These are phyloP conservation scores for Caenorhabditis sp. DNA, from an alignment of 2,888 invertebrate genomes.

Conservation along the genomic window DNA sequence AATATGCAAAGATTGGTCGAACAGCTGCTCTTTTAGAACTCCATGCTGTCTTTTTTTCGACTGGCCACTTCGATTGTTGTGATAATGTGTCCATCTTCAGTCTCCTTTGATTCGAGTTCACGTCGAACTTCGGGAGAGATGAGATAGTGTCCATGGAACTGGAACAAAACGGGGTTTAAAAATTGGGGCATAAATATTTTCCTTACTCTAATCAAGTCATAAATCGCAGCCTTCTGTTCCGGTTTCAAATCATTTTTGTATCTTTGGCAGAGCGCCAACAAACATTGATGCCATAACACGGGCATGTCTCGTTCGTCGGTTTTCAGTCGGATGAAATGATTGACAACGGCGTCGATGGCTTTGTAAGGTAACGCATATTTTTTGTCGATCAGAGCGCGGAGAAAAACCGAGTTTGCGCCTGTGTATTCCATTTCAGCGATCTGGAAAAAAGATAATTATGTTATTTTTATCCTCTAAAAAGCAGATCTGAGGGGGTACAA, in stretches of 20 bases:
- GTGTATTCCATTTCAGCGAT: constrained; percentile 97
- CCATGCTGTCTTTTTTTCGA: constrained; percentile 49
- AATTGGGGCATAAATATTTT: not conserved
- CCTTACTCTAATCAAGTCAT: constrained; percentile 77
- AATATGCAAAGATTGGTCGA: constrained; percentile 8
- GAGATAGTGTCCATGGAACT: constrained; percentile 75
- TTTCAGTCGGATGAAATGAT: constrained; percentile 89
- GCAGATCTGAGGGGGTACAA: too few relatives aligned
- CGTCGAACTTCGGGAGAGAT: constrained; percentile 86
- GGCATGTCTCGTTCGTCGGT: constrained; percentile 85
- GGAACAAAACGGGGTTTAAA: constrained; percentile 7
- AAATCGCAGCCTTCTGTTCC: constrained; percentile 87
- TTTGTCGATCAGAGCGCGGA: constrained; percentile 91
- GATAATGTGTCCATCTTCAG: constrained; percentile 55
- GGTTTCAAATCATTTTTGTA: constrained; percentile 93
- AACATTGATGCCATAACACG: constrained; percentile 94
- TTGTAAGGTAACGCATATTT: constrained; percentile 95
- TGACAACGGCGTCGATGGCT: constrained; percentile 91
- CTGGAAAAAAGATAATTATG: constrained; percentile 75
- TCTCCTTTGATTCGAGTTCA: constrained; percentile 84
- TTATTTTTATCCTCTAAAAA: too few relatives aligned
- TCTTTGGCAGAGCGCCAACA: constrained; percentile 90
- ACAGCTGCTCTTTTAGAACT: constrained; percentile 34
- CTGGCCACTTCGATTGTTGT: constrained; percentile 39
- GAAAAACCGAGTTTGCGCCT: constrained; percentile 92